Base-by-base conservation (phyloP, 2,888 invertebrate genomes). In the Hermaeophaga mercurialis region DNA sequence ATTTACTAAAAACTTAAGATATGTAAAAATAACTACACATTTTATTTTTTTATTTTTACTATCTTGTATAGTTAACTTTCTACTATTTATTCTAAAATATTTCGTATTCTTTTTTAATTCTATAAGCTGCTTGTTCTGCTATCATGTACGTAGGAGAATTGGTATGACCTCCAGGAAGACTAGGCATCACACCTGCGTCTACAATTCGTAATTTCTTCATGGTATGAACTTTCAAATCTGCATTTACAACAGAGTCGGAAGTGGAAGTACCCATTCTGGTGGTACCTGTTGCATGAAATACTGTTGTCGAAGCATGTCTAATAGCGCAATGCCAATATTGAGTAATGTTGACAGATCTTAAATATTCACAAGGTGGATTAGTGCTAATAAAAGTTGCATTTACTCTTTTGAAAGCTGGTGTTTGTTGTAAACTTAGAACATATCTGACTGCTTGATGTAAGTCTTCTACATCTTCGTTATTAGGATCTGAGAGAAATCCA, bases 401-500 rank as follows among this genome's bases (percentile, higher is more conserved):
- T 15, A 82, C 80, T 12, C 75, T 77, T 68, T 82, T 81, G 73
- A 89, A 84, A 0, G 86, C 81, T 1, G 81, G 79, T 1, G 86
- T 85, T 18, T 71, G 48, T 2, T 61, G 15, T 11, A 73, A 50
- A n/a, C 59, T 55, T 19, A 66, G 12, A 11, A 63, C 44, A 22
- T 47, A 58, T 8, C 84, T 77, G 3, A 87, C 80, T 0, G 85
- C 83, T 11, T 81, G 79, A 1, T 87, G 79, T 7, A 87, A 76
- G 1, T 83, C 85, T 67, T 91, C 91, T 1, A 84, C 75, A 66
- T 91, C 91, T 9, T 66, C 46, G 7, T 58, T 46, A 8, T 54
- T 15, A 6, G 28, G n/a, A 48, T 72, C 70, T 0, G 64, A 58
- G 4, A 69, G 65, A 33, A 63, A 70, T 12, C 66, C 65, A 0